These are phyloP conservation scores for Corythaixoides concolor DNA, from an alignment of 2,113 vertebrate genomes.

Conservation along the genomic window DNA sequence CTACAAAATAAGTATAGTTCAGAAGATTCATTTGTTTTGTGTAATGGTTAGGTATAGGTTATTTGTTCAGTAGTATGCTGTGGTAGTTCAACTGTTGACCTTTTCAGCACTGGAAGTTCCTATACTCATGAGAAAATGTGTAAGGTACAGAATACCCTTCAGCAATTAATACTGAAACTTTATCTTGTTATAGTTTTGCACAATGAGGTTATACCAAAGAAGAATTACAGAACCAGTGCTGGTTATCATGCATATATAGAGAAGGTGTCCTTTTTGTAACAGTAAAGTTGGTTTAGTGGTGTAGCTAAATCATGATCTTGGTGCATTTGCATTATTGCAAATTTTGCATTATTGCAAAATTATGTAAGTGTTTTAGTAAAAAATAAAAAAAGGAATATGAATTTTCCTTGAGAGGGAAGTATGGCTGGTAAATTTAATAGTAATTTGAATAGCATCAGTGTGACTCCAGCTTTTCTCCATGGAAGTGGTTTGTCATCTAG, in stretches of 20 bases:
- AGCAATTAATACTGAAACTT: neutral
- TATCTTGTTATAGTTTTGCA: neutral
- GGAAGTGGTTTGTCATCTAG: neutral
- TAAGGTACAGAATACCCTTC: neutral
- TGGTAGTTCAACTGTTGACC: neutral
- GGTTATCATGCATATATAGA: neutral
- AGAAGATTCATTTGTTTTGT: neutral
- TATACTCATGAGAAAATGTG: neutral
- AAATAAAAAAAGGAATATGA: neutral
- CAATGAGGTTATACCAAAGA: neutral
- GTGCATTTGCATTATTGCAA: too few species aligned
- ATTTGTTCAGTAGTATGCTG: neutral
- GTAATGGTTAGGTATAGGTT: neutral
- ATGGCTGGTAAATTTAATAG: neutral
- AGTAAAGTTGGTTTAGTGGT: neutral
- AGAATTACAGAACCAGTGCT: neutral
- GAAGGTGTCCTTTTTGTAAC: neutral
- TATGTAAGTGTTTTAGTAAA: neutral
- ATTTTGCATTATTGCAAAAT: neutral
- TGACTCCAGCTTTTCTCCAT: neutral
- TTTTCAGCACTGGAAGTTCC: neutral
- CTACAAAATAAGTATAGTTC: neutral
- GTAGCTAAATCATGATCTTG: neutral
- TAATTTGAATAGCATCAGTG: neutral
- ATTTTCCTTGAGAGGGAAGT: neutral